phyloP scores from a whole-genome alignment of 2,888 invertebrate genomes.

The Nemoura dubitans region DNA sequence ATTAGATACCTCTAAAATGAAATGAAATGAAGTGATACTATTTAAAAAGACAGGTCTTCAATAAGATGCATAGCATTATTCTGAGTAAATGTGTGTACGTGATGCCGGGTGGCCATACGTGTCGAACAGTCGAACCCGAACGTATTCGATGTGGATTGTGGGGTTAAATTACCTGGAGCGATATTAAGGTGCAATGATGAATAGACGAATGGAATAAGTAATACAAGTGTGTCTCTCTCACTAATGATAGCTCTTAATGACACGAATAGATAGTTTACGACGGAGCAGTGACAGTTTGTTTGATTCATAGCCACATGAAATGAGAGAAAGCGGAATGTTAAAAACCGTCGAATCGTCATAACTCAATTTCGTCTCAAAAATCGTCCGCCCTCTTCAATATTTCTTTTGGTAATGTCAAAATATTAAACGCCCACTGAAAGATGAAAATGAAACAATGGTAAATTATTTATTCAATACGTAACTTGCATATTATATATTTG shows the following conservation, averaged over 20 bases:
- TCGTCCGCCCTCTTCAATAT: constrained; percentile 49
- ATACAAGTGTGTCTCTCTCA: constrained; percentile 47
- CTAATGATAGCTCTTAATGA: constrained; percentile 51
- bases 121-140: too few species aligned
- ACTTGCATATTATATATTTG: neutral
- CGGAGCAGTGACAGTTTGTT: constrained; percentile 16
- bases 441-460: constrained; percentile 47
- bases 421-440: constrained; percentile 48
- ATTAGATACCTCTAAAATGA: neutral
- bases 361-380: constrained; percentile 48
- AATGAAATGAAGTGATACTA: neutral
- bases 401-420: constrained; percentile 49
- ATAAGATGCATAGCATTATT: neutral
- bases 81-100: neutral
- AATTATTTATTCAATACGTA: constrained; percentile 33
- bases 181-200: constrained; percentile 35
- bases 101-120: constrained; percentile 36
- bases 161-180: neutral
- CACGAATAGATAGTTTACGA: constrained; percentile 49
- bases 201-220: constrained; percentile 33
- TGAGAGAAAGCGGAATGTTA: constrained; percentile 18
- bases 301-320: constrained; percentile 33
- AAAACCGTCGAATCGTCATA: constrained; percentile 46
- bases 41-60: neutral
- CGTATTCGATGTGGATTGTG: constrained; percentile 15